Evolutionary conservation across 2,113 vertebrate species (phyloP).

Genomic region (Trichomycterus rosablanca): DNA sequence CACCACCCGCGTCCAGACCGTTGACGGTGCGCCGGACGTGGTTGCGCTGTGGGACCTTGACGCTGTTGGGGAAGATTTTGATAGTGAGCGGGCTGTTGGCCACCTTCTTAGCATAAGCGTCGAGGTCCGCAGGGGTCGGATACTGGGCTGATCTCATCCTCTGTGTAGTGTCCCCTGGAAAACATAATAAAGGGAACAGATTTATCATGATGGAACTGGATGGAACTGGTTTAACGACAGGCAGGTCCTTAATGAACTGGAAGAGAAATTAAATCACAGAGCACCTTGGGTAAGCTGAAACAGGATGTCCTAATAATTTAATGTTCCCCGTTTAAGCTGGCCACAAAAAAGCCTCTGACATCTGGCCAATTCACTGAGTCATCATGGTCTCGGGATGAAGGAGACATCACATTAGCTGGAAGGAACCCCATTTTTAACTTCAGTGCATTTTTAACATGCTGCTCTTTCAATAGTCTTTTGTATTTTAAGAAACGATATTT

Average conservation of each 20-base stretch:
- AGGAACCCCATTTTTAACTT: no score
- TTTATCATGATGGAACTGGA: neutral
- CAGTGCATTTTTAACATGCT: no score
- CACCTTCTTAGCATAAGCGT: constrained; percentile 99
- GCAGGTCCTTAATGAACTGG: neutral
- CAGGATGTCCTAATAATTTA: constrained; percentile 4
- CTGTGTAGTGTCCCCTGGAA: constrained; percentile 97
- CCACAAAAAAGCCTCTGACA: constrained; percentile 12
- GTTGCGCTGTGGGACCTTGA: constrained; percentile 98
- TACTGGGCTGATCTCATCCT: constrained; percentile 99
- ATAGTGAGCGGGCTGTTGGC: constrained; percentile 98
- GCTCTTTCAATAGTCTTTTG: no score
- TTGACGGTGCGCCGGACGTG: constrained; percentile 97
- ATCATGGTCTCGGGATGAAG: no score
- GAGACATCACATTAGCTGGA: no score
- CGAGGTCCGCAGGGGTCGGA: constrained; percentile 99
- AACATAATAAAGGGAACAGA: neutral
- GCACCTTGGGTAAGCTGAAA: neutral
- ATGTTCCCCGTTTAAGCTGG: neutral
- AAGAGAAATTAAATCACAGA: constrained; percentile 15
- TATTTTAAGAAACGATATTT: no score
- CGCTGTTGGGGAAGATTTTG: constrained; percentile 98
- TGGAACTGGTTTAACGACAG: neutral
- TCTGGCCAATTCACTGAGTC: constrained; percentile 6
- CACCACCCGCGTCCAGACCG: constrained; percentile 94